A percentile compares a stretch with the other conserved stretches of the same genome.
These are phyloP conservation scores for Acestrorhynchus altus DNA, from an alignment of 2,797 vertebrate species.

Conservation along the genomic window DNA sequence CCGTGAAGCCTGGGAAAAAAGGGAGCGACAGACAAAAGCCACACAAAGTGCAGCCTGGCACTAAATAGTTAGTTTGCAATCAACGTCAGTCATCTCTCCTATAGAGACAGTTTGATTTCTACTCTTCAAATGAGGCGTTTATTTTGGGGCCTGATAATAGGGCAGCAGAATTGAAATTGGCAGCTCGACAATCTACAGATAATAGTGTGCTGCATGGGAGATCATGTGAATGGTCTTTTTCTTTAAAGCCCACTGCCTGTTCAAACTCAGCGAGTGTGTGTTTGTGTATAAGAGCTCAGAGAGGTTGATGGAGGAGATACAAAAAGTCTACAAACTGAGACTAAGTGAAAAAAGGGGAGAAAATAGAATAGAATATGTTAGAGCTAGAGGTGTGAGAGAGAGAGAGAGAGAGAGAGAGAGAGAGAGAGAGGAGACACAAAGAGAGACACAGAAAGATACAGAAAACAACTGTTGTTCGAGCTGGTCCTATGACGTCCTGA, in stretches of 20 bases:
- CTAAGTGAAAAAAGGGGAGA: slow-evolving; percentile 64
- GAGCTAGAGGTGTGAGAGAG: slow-evolving; percentile 63
- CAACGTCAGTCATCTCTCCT: slow-evolving; percentile 82
- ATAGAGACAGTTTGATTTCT: slow-evolving; percentile 86
- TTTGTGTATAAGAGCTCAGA: too few relatives aligned
- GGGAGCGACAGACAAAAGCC: slow-evolving; percentile 79
- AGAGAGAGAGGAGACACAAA: slow-evolving; percentile 57
- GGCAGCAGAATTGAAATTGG: slow-evolving; percentile 81
- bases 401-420: slow-evolving; percentile 67
- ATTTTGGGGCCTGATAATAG: slow-evolving; percentile 83
- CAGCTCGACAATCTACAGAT: slow-evolving; percentile 83
- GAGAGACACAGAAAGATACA: slow-evolving; percentile 72
- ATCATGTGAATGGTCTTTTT: slow-evolving; percentile 78
- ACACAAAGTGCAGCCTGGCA: slow-evolving; percentile 82
- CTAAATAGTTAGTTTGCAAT: slow-evolving; percentile 86
- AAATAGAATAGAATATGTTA: slow-evolving; percentile 69
- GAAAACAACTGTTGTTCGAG: too few relatives aligned
- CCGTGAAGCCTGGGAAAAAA: slow-evolving; percentile 74
- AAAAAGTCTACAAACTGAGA: slow-evolving; percentile 73
- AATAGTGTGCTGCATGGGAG: slow-evolving; percentile 76
- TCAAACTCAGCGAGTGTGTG: slow-evolving; percentile 59
- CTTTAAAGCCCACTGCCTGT: slow-evolving; percentile 66
- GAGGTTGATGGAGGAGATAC: not conserved
- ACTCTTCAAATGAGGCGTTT: slow-evolving; percentile 86
- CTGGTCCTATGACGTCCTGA: too few relatives aligned